Evolutionary conservation across 2,113 vertebrate species (phyloP).

Genomic region (Gobius niger): DNA sequence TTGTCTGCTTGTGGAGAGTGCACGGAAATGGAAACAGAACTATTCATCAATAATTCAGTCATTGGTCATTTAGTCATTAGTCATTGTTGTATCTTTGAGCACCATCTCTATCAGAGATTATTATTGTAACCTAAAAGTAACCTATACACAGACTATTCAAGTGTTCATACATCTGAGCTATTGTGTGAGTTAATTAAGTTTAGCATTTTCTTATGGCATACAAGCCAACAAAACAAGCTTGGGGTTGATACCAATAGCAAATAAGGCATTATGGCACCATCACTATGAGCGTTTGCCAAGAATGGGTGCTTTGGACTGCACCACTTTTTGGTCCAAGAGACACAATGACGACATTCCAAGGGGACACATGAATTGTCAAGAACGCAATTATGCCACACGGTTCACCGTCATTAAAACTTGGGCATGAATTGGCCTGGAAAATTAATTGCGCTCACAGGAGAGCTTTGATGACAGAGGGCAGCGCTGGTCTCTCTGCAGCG

Average conservation of each 20-base stretch:
- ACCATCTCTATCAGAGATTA: too few relatives aligned
- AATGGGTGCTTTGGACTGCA: conserved; percentile 1
- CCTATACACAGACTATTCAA: too few relatives aligned
- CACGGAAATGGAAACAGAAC: background rate
- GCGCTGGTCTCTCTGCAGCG: conserved; percentile 24
- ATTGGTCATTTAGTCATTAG: too few relatives aligned
- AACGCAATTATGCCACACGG: conserved; percentile 54
- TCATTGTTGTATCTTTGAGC: too few relatives aligned
- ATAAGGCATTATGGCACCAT: background rate
- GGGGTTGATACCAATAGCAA: background rate
- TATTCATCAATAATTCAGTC: too few relatives aligned
- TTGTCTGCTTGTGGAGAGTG: background rate
- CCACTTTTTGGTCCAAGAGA: conserved; percentile 18
- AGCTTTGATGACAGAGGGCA: conserved; percentile 51
- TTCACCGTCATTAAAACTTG: conserved; percentile 30
- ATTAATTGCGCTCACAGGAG: conserved; percentile 63
- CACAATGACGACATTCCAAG: conserved; percentile 43
- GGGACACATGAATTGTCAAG: conserved; percentile 50
- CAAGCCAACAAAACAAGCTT: background rate
- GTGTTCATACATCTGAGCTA: background rate
- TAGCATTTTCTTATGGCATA: background rate
- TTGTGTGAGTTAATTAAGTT: background rate
- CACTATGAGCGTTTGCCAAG: background rate
- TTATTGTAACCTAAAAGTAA: too few relatives aligned
- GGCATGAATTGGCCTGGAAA: conserved; percentile 56